These are phyloP conservation scores for Pristionchus mayeri DNA, from an alignment of 2,888 invertebrate genomes.

Conservation along the genomic window DNA sequence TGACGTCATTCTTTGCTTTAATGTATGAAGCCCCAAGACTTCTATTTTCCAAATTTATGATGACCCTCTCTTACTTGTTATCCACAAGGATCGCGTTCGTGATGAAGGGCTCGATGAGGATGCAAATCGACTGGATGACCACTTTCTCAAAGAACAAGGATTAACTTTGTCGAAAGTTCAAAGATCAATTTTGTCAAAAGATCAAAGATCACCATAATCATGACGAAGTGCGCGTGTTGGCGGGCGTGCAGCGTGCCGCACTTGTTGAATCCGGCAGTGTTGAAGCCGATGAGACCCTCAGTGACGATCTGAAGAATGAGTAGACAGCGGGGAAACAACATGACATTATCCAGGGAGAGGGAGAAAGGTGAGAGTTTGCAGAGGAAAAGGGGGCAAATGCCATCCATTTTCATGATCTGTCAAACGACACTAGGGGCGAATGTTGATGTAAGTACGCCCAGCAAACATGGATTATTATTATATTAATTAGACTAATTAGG, in stretches of 20 bases:
- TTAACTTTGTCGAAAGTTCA: neutral
- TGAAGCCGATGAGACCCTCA: constrained; percentile 60
- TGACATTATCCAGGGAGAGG: too few relatives aligned
- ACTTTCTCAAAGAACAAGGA: constrained; percentile 54
- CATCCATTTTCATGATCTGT: too few relatives aligned
- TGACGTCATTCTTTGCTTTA: neutral
- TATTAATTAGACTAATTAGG: neutral
- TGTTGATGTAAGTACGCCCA: too few relatives aligned
- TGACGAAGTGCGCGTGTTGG: constrained; percentile 60
- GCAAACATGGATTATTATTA: too few relatives aligned
- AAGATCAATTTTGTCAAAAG: neutral
- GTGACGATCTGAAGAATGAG: constrained; percentile 55
- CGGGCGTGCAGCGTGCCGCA: constrained; percentile 60
- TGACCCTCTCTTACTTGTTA: constrained; percentile 52
- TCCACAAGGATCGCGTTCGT: constrained; percentile 57
- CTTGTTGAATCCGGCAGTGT: constrained; percentile 63
- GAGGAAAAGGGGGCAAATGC: too few relatives aligned
- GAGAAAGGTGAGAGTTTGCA: too few relatives aligned
- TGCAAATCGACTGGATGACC: constrained; percentile 58
- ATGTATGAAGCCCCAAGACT: too few relatives aligned
- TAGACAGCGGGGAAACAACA: too few relatives aligned
- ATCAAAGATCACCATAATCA: constrained; percentile 55
- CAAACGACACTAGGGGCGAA: too few relatives aligned
- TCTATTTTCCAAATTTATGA: too few relatives aligned
- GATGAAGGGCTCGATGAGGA: constrained; percentile 60